Conservation (phyloP, 1,140 invertebrate species). For the Pinna nobilis region DNA sequence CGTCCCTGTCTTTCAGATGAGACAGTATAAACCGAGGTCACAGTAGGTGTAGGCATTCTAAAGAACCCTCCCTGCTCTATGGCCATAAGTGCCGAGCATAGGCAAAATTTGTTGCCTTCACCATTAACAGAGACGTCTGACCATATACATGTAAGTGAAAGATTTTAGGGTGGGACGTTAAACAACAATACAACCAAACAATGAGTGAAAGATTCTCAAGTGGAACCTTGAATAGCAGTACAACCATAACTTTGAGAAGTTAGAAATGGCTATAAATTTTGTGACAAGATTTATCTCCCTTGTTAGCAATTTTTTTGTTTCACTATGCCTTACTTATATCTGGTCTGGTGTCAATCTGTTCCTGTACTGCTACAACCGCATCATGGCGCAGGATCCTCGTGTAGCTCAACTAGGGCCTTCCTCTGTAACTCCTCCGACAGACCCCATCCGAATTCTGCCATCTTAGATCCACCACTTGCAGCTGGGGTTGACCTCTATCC, state of each 20-base stretch:
- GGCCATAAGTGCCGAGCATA: too few relatives aligned
- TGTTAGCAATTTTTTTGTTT: neutral
- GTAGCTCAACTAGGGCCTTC: slow-evolving; percentile 61
- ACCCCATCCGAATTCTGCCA: slow-evolving; percentile 71
- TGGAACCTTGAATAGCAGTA: too few relatives aligned
- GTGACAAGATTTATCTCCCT: neutral
- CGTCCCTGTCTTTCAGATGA: too few relatives aligned
- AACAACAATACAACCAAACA: neutral
- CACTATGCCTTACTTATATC: slow-evolving; percentile 75
- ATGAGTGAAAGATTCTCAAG: too few relatives aligned
- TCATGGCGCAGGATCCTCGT: slow-evolving; percentile 59
- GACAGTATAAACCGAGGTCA: too few relatives aligned
- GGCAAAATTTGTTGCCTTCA: too few relatives aligned
- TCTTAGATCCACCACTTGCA: slow-evolving; percentile 25
- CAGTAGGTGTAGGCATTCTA: too few relatives aligned
- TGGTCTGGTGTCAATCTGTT: slow-evolving; percentile 77
- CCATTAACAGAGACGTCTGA: too few relatives aligned
- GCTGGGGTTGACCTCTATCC: too few relatives aligned
- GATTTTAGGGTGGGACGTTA: too few relatives aligned
- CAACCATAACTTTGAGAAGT: neutral
- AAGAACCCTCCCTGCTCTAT: too few relatives aligned
- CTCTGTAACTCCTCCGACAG: slow-evolving; percentile 57
- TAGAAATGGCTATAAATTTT: neutral
- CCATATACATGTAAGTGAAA: too few relatives aligned
- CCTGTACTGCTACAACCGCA: slow-evolving; percentile 75